A percentile compares a stretch with the other conserved stretches of the same genome.
These are phyloP conservation scores for Thalassoma bifasciatum DNA, from an alignment of 2,113 vertebrate genomes.

Conservation along the genomic window DNA sequence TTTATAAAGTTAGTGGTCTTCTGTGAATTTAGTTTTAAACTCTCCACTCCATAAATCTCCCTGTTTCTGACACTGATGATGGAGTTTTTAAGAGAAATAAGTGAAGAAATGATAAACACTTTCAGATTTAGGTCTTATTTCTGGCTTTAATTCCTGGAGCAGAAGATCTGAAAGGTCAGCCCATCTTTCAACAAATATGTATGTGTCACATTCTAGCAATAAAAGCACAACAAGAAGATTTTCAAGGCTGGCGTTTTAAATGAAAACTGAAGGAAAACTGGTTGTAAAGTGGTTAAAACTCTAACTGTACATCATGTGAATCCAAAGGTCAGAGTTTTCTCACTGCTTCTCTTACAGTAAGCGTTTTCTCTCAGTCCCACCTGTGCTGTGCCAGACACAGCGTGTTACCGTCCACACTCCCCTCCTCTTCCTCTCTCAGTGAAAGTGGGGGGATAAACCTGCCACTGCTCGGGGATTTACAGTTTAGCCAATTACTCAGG, in stretches of 20 bases:
- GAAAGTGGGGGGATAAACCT: constrained; percentile 23
- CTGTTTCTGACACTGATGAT: not conserved
- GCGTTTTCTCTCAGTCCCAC: constrained; percentile 2
- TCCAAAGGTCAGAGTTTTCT: constrained; percentile 9
- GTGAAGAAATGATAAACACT: too few relatives aligned
- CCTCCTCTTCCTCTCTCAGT: not conserved
- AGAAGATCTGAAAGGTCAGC: too few relatives aligned
- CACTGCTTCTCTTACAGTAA: not conserved
- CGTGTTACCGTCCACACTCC: constrained; percentile 24
- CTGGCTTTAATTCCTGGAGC: too few relatives aligned
- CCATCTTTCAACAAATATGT: too few relatives aligned
- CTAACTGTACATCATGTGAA: too few relatives aligned
- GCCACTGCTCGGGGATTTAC: constrained; percentile 37
- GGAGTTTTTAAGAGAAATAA: too few relatives aligned
- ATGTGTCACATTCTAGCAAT: not conserved
- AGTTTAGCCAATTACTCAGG: constrained; percentile 62
- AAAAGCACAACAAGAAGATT: not conserved
- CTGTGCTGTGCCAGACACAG: constrained; percentile 52
- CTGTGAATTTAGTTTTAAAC: too few relatives aligned
- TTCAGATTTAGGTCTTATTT: too few relatives aligned
- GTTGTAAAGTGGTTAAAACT: not conserved
- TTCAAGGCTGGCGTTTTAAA: not conserved
- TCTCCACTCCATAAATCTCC: too few relatives aligned
- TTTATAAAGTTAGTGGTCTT: too few relatives aligned
- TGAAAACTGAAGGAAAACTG: not conserved